A percentile compares a stretch with the other conserved stretches of the same genome.
These are phyloP conservation scores for Furnarius figulus DNA, from an alignment of 2,113 vertebrate species.

Conservation along the genomic window DNA sequence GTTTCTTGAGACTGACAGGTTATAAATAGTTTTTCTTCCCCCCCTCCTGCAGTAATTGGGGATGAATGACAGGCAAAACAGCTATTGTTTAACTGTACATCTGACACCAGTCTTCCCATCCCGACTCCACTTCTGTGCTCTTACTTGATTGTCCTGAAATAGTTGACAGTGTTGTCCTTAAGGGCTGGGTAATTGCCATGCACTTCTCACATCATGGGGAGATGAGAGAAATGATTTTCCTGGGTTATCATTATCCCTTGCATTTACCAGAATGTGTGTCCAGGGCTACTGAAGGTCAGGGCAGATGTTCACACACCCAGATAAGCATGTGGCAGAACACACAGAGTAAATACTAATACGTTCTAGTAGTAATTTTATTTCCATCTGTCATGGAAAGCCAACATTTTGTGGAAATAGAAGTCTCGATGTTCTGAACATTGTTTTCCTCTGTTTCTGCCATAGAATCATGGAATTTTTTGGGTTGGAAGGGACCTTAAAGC, in stretches of 20 bases:
- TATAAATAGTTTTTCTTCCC: conserved; percentile 38
- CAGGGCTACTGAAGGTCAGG: neutral
- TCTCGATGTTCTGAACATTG: rapidly evolving
- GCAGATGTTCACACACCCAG: neutral
- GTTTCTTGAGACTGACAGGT: conserved; percentile 40
- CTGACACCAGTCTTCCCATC: neutral
- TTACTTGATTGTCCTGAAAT: conserved; percentile 7
- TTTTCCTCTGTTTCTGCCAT: neutral
- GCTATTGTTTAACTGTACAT: neutral
- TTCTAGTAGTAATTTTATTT: neutral
- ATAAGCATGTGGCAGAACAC: rapidly evolving
- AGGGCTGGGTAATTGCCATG: neutral
- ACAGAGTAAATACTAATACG: neutral
- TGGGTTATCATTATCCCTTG: neutral
- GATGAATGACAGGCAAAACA: neutral
- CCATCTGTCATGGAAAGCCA: neutral
- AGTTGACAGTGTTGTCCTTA: neutral
- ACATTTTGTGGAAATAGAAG: neutral
- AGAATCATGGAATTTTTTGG: neutral
- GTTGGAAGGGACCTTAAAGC: neutral
- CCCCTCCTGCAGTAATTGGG: neutral
- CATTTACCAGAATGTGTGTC: neutral
- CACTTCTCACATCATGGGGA: neutral
- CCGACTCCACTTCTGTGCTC: neutral
- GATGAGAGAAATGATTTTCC: neutral